A percentile compares a stretch with the other conserved stretches of the same genome.
phyloP scores from a whole-genome alignment of 2,797 vertebrate species.

The Pangasius krempfi region DNA sequence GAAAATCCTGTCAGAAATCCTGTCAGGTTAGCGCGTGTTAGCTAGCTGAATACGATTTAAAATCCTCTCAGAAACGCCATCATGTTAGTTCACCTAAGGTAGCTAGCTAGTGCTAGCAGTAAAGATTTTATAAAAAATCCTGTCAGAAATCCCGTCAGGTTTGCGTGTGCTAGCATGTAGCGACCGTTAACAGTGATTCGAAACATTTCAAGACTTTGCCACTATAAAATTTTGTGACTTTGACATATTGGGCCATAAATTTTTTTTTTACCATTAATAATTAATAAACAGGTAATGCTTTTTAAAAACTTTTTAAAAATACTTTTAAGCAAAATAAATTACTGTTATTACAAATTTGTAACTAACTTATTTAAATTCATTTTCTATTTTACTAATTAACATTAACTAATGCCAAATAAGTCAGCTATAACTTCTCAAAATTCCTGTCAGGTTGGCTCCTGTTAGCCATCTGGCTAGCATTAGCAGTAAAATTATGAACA shows the following conservation, averaged over 20 bases:
- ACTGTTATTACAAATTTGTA: background rate
- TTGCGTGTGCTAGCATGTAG: background rate
- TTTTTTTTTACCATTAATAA: too few relatives aligned
- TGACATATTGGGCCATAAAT: background rate
- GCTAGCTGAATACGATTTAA: background rate
- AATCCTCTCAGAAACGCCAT: background rate
- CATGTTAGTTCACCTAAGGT: background rate
- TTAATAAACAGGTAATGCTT: too few relatives aligned
- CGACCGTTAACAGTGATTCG: background rate
- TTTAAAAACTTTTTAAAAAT: background rate
- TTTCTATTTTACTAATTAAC: background rate
- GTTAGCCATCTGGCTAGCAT: background rate
- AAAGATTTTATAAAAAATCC: background rate
- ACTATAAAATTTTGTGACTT: background rate
- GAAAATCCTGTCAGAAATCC: background rate
- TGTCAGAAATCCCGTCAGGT: background rate
- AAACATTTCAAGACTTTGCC: background rate
- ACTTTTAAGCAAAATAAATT: background rate
- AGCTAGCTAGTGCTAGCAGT: background rate
- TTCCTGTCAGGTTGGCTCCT: background rate
- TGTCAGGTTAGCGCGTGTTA: background rate
- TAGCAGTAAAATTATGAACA: background rate
- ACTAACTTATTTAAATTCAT: background rate
- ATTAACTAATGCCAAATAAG: background rate
- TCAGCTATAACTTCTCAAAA: background rate